phyloP scores from a whole-genome alignment of 2,888 invertebrate species.

The Nymphalis c-album region DNA sequence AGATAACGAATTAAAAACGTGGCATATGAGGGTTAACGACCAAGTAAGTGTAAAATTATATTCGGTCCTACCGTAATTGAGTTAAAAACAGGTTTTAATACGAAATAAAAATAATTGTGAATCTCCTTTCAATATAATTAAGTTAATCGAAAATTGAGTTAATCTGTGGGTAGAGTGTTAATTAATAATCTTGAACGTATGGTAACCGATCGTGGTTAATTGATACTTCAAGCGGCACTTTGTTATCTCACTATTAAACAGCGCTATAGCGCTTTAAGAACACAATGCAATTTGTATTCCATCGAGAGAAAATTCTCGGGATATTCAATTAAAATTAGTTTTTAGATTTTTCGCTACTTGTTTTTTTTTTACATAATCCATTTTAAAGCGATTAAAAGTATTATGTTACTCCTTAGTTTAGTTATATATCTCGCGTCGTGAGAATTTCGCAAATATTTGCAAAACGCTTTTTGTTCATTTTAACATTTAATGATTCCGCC shows the following conservation, averaged over 20 bases:
- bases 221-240: conserved; percentile 9
- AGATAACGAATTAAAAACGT: not conserved
- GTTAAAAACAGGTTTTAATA: conserved; percentile 30
- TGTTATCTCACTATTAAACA: not conserved
- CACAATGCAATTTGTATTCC: not conserved
- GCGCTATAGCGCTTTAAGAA: not conserved
- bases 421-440: conserved; percentile 43
- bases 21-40: conserved; percentile 14
- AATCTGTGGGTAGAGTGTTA: conserved; percentile 34
- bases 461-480: conserved; percentile 47
- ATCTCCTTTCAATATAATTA: conserved; percentile 30
- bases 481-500: conserved; percentile 70
- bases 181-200: conserved; percentile 32
- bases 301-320: not conserved
- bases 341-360: not conserved
- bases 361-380: not conserved
- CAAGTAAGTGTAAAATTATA: conserved; percentile 19
- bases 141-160: conserved; percentile 32
- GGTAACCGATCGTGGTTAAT: conserved; percentile 21
- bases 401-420: no score
- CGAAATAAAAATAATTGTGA: conserved; percentile 25
- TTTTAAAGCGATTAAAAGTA: not conserved
- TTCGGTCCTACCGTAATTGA: conserved; percentile 18
- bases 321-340: no score
- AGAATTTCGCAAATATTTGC: conserved; percentile 72